Evolutionary conservation across 2,888 invertebrate species (phyloP).

Genomic region (Charanyca ferruginea): DNA sequence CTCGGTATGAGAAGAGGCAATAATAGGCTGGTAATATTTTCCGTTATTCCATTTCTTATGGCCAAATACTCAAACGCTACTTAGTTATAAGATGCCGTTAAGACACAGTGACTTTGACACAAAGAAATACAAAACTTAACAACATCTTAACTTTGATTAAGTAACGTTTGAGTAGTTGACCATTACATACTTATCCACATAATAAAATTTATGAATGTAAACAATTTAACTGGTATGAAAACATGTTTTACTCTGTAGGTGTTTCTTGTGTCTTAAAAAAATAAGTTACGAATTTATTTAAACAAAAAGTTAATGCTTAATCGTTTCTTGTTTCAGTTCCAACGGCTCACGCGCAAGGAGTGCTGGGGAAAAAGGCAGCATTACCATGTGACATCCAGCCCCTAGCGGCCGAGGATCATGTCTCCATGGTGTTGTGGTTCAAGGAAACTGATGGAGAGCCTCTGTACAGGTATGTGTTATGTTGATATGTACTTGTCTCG

Average conservation of each 20-base stretch:
- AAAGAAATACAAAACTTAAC: no score
- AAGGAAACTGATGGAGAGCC: slow-evolving; percentile 96
- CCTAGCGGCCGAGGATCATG: slow-evolving; percentile 94
- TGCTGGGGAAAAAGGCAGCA: slow-evolving; percentile 95
- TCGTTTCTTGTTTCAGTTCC: slow-evolving; percentile 92
- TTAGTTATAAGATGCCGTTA: no score
- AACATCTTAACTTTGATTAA: no score
- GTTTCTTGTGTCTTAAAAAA: no score
- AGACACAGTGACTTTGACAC: no score
- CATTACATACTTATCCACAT: no score
- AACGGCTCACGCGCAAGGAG: slow-evolving; percentile 94
- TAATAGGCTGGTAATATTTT: not conserved
- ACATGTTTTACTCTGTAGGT: no score
- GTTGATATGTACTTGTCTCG: not conserved
- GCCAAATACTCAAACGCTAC: no score
- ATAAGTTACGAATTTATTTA: not conserved
- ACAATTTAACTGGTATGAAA: no score
- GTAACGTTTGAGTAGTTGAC: no score
- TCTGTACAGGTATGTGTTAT: slow-evolving; percentile 93
- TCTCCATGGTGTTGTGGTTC: slow-evolving; percentile 97
- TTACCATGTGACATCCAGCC: slow-evolving; percentile 97
- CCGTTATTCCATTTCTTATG: no score
- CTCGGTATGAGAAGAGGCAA: not conserved
- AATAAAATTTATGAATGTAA: no score
- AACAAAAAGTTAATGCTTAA: not conserved